Evolutionary conservation across 2,797 vertebrate genomes (phyloP), one percentile per base, ranked within the genome.

Genomic region (Myotis vivesi): DNA sequence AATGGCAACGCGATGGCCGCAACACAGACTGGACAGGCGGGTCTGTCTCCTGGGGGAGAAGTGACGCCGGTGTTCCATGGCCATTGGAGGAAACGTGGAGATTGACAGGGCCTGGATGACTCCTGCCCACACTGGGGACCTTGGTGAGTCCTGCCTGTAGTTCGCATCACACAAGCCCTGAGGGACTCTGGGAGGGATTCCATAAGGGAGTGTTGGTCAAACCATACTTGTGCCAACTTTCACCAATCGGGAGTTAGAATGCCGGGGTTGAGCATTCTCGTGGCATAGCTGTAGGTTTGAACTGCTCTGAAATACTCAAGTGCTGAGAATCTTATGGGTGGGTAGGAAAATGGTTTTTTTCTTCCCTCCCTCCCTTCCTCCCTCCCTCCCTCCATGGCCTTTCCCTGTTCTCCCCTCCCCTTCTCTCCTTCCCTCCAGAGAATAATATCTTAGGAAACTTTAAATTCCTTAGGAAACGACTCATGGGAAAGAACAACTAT

Each of bases 381-480:
- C 23, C 25, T 30, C 62, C 9, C 17, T 30, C 66, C 5, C 25
- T n/a, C 71, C n/a, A 16, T 53, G 38, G 8, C 17, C 36, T 30
- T 28, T 13, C 51, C 30, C 30, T 25, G 20, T 64, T 19, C 1
- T 51, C 20, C 55, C 49, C 30, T 76, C 11, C 49, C 19, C 41
- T 72, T 23, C 53, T 57, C 68, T 17, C 23, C 38, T 51, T 57
- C 55, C 75, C 84, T 80, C n/a, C 23, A 33, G 55, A 95, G 59
- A 92, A 73, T 59, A 93, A 13, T 49, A 82, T 41, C 53, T 92
- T 75, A 53, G 68, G 86, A 94, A 93, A 87, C 17, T 75, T 75
- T 17, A 85, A 79, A 73, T 55, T 73, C 64, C 76, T 84, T 83
- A 71, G 92, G 3, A 57, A 92, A 87, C 12, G 46, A 79, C 36